Conservation (phyloP, 2,113 vertebrate species). For the Eubucco bourcierii region DNA sequence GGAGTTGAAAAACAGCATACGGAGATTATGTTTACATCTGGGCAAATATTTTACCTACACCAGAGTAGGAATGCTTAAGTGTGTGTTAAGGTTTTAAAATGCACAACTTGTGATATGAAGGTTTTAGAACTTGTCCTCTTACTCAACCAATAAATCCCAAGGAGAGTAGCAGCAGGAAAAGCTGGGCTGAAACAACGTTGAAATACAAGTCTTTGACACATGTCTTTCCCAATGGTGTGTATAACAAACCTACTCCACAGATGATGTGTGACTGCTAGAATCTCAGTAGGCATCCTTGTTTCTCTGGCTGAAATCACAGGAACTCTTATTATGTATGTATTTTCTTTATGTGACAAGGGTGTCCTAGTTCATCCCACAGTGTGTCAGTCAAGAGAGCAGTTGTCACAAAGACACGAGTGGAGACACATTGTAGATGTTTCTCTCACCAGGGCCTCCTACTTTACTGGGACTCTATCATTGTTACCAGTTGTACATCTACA, state of each 20-base stretch:
- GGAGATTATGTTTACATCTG: background rate
- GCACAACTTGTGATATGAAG: rapidly evolving
- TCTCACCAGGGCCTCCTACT: background rate
- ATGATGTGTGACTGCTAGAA: background rate
- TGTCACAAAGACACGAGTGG: rapidly evolving
- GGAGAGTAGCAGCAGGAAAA: background rate
- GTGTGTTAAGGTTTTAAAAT: background rate
- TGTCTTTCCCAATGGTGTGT: background rate
- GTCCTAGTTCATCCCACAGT: rapidly evolving
- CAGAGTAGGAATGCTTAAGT: background rate
- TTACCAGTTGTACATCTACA: background rate
- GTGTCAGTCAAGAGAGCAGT: background rate
- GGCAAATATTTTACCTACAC: background rate
- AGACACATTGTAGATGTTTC: background rate
- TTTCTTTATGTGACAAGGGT: background rate
- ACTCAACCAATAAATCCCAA: background rate
- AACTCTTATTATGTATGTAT: background rate
- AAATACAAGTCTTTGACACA: background rate
- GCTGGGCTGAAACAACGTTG: background rate
- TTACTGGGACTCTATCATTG: background rate
- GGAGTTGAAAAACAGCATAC: background rate
- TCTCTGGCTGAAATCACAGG: background rate
- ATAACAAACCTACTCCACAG: background rate
- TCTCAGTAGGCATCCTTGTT: background rate
- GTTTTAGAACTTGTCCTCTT: background rate